Base-by-base conservation (phyloP, 2,797 vertebrate genomes). In the Orientallactaga sibirica region DNA sequence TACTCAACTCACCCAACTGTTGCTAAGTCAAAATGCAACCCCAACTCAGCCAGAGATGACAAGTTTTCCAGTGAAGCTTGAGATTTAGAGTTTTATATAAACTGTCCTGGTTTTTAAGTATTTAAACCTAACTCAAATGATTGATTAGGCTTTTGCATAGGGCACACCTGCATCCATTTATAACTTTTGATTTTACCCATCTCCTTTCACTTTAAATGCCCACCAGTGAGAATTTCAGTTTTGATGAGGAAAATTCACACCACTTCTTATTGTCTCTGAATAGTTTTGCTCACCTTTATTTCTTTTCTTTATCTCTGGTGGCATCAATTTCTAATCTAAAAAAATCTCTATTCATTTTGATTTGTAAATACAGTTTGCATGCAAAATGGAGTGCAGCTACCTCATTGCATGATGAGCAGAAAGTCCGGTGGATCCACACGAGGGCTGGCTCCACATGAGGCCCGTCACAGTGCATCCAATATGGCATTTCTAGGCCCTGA, bases 401-500 rank as follows among this genome's bases (percentile, higher is more conserved):
- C 84, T 62, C n/a, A 0, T 93, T 95, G 84, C 41, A 83, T 18
- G 83, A 86, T 86, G 87, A 93, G 4, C 71, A 82, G 33, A 43
- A 95, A 97, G 66, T 85, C 94, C 79, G 41, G 58, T 15, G 22
- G 81, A 96, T 67, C 70, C 71, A 61, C 88, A 86, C 3, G 78
- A 85, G 88, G 94, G 82, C 84, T 4, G 0, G 93, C 92, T 89
- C 97, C 81, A 93, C 95, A 94, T 82, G 95, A 97, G 97, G 97
- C 94, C 18, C 97, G 94, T 98, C 96, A 94, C 43, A 29, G 94
- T 94, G 97, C 96, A 95, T 96, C 96, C 2, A 11, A 93, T 96
- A 97, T 96, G 97, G 96, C 94, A 96, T 95, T 97, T 97, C 97
- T 92, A 94, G 97, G 95, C 81, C 25, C 95, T 97, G 9, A 94